Evolutionary conservation across 1,140 invertebrate genomes (phyloP), one percentile per base, ranked within the genome.

Genomic region (Nasonia longicornis): DNA sequence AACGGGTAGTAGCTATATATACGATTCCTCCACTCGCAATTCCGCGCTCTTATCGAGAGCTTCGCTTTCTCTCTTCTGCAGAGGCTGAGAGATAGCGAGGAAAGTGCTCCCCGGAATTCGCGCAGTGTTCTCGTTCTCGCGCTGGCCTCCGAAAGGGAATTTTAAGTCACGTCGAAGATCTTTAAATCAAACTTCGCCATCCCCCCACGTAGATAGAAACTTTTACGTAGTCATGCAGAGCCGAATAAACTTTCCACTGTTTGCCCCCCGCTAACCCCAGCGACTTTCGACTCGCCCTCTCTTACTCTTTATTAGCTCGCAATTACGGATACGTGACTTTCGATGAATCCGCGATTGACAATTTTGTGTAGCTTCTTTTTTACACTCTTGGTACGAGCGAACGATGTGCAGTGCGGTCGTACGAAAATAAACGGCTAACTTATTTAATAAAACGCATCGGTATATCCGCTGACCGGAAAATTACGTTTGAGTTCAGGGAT

Each of bases 11-110:
- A 26, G 48, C 16, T 4, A 14, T 58, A 58, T 58, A 58, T n/a
- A 58, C 16, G 6, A 26, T 58, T 58, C 20, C 20, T 35, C 64
- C 22, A 38, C 76, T 79, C 31, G 31, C 74, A 76, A 71, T 85
- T 85, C 77, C 69, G 8, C 77, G 67, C 83, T 86, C 84, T 85
- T 84, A 82, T 84, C 84, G 31, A 83, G 81, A 78, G 35, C 81
- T 84, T 75, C 80, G 64, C 58, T 10, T 81, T 77, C 77, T 67
- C 64, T 67, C 64, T 67, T 8, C 14, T 20, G n/a, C 64, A 35
- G 31, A 35, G 31, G 2, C 16, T n/a, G 52, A 58, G 52, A 58
- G 52, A 58, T 58, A 58, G 52, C 20, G 31, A 69, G n/a, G 31
- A 35, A 74, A 80, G 84, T 83, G 80, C 80, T 80, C 84, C 84